Base-by-base conservation (phyloP, 35 echinoderm and acorn worm species). In the Anneissia japonica region DNA sequence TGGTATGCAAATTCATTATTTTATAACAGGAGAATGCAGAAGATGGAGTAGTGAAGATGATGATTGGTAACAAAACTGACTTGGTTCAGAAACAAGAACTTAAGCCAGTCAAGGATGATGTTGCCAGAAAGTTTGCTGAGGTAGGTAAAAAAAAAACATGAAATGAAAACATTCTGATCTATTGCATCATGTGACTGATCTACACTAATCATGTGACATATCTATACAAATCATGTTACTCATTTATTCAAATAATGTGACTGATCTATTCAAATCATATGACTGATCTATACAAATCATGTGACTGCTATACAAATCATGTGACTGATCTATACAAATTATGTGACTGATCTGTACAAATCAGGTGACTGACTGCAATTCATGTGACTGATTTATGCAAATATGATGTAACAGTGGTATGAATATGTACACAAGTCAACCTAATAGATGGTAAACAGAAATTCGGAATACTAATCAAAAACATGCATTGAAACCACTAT, bases 51-150 rank as follows among this genome's bases (percentile, higher is more conserved):
- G 95, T 97, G 0, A 87, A 81, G 38, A 86, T 97, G 75, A 86
- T 97, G 74, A 41, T 97, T 36, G 95, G 95, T 13, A 97, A 97
- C 81, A 97, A 97, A 37, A 32, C 74, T 36, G 95, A 97, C 80
- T 74, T 90, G 21, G 76, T 74, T 4, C 39, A 88, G 17, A 73
- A 84, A 34, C 55, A 76, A 34, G 35, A 11, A 0, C 26, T 64
- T 23, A 80, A 87, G 73, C 85, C 88, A 74, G 90, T 97, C 43
- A 87, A 93, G 37, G 81, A 74, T 0, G 87, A 93, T 45, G 85
- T 80, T 6, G 95, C 84, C 0, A 37, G 85, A n/a, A 90, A 76
- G 16, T 30, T 97, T 19, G 92, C 95, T 4, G 91, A 90, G 76
- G 95, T 97, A 78, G 86, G n/a, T n/a, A n/a, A n/a, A n/a, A n/a